A percentile compares a stretch with the other conserved stretches of the same genome.
These are phyloP conservation scores for Hemiscyllium ocellatum DNA, from an alignment of 2,113 vertebrate genomes.

Conservation along the genomic window DNA sequence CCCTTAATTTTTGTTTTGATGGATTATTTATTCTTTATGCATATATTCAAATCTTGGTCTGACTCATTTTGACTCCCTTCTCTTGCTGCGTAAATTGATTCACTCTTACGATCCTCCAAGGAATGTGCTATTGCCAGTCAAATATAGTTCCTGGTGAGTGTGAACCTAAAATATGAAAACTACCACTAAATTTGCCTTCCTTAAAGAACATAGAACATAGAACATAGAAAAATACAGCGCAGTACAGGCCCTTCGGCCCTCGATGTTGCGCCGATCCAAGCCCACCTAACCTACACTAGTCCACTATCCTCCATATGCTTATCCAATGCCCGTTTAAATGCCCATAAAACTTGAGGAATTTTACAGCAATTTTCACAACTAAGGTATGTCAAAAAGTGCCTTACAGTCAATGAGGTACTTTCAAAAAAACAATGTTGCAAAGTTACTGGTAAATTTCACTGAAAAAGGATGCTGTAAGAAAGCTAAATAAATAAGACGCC, in stretches of 20 bases:
- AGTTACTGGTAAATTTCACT: background rate
- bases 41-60: no score
- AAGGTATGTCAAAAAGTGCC: background rate
- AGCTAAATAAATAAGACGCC: no score
- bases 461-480: background rate
- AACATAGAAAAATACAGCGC: no score
- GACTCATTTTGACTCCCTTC: no score
- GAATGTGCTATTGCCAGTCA: background rate
- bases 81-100: no score
- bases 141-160: no score
- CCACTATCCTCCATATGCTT: no score
- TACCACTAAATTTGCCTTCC: background rate
- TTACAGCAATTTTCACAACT: background rate
- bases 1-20: background rate
- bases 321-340: no score
- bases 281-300: no score
- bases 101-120: background rate
- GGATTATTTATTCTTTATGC: background rate
- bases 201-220: no score
- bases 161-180: background rate
- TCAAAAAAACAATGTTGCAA: background rate
- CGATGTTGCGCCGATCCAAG: no score
- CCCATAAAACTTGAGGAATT: background rate
- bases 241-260: no score
- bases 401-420: background rate